Evolutionary conservation across 2,888 invertebrate genomes (phyloP), one percentile per base, ranked within the genome.

Genomic region (Lasiommata megera): DNA sequence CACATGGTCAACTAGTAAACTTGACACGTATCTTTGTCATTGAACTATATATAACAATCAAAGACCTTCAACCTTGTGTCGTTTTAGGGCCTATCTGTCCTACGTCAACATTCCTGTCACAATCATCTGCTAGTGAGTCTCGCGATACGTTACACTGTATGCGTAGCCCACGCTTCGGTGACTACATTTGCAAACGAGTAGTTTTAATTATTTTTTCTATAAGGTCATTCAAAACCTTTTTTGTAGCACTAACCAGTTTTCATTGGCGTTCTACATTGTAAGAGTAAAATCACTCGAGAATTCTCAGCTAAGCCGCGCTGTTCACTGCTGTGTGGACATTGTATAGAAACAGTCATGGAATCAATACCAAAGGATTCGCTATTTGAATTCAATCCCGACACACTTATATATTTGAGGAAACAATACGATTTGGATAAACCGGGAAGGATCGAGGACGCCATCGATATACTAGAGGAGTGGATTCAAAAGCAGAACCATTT

Each of bases 401-500:
- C 74, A 0, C 18, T 79, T 0, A 16, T 62, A 8, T 59, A 55
- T 44, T 50, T 80, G 0, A 71, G 75, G 16, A 68, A 69, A 9
- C 66, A 69, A 18, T 67, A 70, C 6, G 62, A 68, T 11, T 64
- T 78, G 16, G 67, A 73, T 12, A 65, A 66, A 38, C 68, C 70
- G 0, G 68, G 65, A 16, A 67, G 60, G 14, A 71, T 79, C 52
- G 63, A 70, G 5, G 61, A 69, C 14, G 70, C 74, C 1, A 56
- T 79, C 8, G 65, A 73, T 37, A 51, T 65, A n/a, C 58, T 80
- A 9, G 66, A 73, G 29, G 67, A 70, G 11, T 80, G 80, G 80
- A 56, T 74, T 8, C 56, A 67, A 11, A 74, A 75, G 43, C 79
- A 80, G 37, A 62, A 71, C 0, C 79, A 80, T 62, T 77, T 80